Evolutionary conservation across 92 coral and sea anemone species (phyloP).

Genomic region (Umimayanthus chanpuru): DNA sequence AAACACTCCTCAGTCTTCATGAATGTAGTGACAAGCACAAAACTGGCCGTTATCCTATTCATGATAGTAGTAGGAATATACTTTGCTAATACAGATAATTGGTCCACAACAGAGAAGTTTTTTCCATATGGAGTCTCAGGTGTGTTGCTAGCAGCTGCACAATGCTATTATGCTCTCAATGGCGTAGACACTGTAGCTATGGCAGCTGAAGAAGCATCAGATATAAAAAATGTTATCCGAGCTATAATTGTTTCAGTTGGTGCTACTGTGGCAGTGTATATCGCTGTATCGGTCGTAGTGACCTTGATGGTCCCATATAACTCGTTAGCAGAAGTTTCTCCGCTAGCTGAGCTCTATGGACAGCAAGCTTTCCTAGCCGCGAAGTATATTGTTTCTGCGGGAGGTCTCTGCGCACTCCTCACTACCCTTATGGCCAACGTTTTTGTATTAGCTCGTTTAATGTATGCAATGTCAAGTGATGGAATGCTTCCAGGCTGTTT

Average conservation of each 20-base stretch:
- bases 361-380: slow-evolving; percentile 55
- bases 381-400: slow-evolving; percentile 73
- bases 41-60: slow-evolving; percentile 55
- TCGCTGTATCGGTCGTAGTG: slow-evolving; percentile 48
- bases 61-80: slow-evolving; percentile 62
- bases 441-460: slow-evolving; percentile 71
- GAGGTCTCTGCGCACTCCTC: slow-evolving; percentile 68
- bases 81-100: slow-evolving; percentile 63
- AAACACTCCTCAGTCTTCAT: slow-evolving; percentile 63
- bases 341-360: slow-evolving; percentile 70
- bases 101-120: slow-evolving; percentile 74
- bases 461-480: slow-evolving; percentile 79
- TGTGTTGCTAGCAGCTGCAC: slow-evolving; percentile 66
- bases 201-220: slow-evolving; percentile 77
- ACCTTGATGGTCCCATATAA: slow-evolving; percentile 75
- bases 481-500: slow-evolving; percentile 74
- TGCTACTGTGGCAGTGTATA: slow-evolving; percentile 52
- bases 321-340: slow-evolving; percentile 52
- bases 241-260: slow-evolving; percentile 63
- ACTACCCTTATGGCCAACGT: slow-evolving; percentile 62
- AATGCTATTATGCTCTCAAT: slow-evolving; percentile 69
- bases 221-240: slow-evolving; percentile 61
- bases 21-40: slow-evolving; percentile 53
- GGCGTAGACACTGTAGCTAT: slow-evolving; percentile 83
- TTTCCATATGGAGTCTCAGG: slow-evolving; percentile 78